Evolutionary conservation across 2,888 invertebrate species (phyloP), one percentile per base, ranked within the genome.

Genomic region (Leptogaster cylindrica): DNA sequence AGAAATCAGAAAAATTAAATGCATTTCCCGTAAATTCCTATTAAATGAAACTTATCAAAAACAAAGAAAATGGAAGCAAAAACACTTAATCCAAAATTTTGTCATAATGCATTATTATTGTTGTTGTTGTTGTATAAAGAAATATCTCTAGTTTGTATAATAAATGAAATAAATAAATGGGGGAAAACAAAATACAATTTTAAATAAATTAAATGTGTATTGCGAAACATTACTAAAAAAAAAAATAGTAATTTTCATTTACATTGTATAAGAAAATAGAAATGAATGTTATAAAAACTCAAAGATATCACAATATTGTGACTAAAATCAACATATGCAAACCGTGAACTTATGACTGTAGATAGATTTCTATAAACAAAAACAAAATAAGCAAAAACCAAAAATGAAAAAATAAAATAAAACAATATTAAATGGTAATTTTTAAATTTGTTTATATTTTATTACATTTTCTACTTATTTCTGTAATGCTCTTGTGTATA

Each of bases 311-410:
- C n/a, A n/a, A n/a, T n/a, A n/a, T n/a, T n/a, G n/a, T n/a, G n/a
- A n/a, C n/a, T n/a, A n/a, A n/a, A n/a, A n/a, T n/a, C n/a, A n/a
- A n/a, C n/a, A n/a, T 25, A 33, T 39, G 33, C 18, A 36, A 28
- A n/a, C n/a, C n/a, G n/a, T n/a, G n/a, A 52, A 58, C 66, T 66
- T 66, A 66, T 66, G 66, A 66, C 16, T 66, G 66, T 66, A 66
- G 66, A 44, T 66, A 66, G 66, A 41, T 66, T 66, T 66, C 20
- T 66, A 58, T 46, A 28, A 28, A 63, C 41, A 12, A 63, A 27
- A 44, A 23, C 27, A 44, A 58, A 58, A 10, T 33, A 58, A 36
- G 7, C 20, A 33, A 58, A 33, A 39, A 14, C 12, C 12, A 14
- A 39, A 58, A 14, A 36, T 39, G 36, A 61, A 44, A 61, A 52